Evolutionary conservation across 2,113 vertebrate species (phyloP).

Genomic region (Orthonyx spaldingii): DNA sequence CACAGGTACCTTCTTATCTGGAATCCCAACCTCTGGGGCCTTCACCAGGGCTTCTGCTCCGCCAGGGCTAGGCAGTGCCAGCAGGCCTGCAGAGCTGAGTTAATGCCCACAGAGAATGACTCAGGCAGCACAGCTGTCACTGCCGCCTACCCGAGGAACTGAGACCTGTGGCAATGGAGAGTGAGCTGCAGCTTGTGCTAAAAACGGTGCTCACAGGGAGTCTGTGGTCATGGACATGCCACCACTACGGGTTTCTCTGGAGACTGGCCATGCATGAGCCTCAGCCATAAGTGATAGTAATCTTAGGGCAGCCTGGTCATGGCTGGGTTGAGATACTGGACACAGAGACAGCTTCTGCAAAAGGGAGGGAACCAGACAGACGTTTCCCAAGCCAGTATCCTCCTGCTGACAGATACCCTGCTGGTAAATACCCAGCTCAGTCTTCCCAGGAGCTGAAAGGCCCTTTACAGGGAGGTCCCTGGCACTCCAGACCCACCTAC

Average conservation of each 20-base stretch:
- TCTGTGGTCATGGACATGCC: not conserved
- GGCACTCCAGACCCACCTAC: not conserved
- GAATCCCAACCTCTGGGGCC: not conserved
- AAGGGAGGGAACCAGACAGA: not conserved
- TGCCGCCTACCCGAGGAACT: not conserved
- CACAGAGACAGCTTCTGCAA: not conserved
- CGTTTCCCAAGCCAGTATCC: not conserved
- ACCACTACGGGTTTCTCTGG: fast-evolving
- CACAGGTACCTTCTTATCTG: not conserved
- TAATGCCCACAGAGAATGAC: not conserved
- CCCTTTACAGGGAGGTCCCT: not conserved
- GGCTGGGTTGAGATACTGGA: not conserved
- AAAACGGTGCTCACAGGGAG: not conserved
- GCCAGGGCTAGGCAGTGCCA: not conserved
- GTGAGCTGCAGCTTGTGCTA: not conserved
- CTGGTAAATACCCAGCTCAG: not conserved
- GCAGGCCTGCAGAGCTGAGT: not conserved
- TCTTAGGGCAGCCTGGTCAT: not conserved
- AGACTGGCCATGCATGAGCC: fast-evolving
- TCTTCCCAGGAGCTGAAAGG: not conserved
- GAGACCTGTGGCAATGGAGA: not conserved
- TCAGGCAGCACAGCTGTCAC: not conserved
- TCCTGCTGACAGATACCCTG: not conserved
- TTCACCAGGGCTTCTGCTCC: not conserved
- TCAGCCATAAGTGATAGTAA: not conserved